Conservation (phyloP, 2,888 invertebrate genomes). For the Masnerella sp. region DNA sequence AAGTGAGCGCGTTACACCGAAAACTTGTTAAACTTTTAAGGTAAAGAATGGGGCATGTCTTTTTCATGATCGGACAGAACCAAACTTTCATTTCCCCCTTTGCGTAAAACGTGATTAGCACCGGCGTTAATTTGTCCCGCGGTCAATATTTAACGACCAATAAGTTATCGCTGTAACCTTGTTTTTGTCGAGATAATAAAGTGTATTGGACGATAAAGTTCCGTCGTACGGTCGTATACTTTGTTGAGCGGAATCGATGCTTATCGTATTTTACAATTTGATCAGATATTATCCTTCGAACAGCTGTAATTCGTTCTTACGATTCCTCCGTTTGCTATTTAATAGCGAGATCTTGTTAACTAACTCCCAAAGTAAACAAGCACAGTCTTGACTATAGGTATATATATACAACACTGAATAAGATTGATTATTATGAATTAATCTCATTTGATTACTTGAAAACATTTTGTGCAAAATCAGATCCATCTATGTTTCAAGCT, state of each 20-base stretch:
- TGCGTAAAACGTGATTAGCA: not conserved
- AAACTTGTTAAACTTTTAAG: constrained; percentile 4
- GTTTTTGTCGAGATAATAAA: constrained; percentile 31
- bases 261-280: constrained; percentile 26
- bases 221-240: constrained; percentile 8
- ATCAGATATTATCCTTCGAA: constrained; percentile 27
- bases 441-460: no score
- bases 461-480: no score
- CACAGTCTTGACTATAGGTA: no score
- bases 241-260: constrained; percentile 16
- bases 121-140: constrained; percentile 13
- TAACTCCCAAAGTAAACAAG: no score
- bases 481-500: no score
- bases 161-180: constrained; percentile 23
- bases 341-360: not conserved
- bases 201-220: constrained; percentile 43
- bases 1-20: not conserved
- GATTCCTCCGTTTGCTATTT: constrained; percentile 5
- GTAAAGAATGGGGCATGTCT: not conserved
- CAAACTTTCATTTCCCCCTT: not conserved
- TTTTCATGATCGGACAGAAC: not conserved
- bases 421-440: no score
- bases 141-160: constrained; percentile 24
- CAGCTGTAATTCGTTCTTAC: constrained; percentile 17
- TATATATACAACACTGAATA: not conserved